Evolutionary conservation across 2,113 vertebrate genomes (phyloP), one percentile per base, ranked within the genome.

Genomic region (Passer domesticus): DNA sequence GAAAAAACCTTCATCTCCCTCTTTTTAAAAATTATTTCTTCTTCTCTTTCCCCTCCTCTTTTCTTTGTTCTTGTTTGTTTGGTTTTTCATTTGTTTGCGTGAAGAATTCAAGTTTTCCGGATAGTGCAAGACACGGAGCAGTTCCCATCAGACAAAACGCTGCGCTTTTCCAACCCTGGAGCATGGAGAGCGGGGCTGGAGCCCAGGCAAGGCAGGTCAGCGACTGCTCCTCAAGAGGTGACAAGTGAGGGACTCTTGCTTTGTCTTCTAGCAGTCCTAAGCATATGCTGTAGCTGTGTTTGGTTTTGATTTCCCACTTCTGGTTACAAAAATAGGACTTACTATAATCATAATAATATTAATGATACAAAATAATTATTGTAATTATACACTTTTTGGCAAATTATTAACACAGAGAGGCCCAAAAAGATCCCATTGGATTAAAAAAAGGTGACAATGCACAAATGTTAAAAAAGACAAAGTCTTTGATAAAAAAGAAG

Each of bases 41-140:
- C 24, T 22, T 11, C 4, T 14, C 41, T 7, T 16, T 17, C 23
- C 4, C 13, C 19, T 1, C 15, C 18, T 9, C 8, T 14, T 18
- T 28, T 28, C 7, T 23, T 37, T 43, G 6, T 10, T 49, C 5
- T 21, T 24, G 5, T 11, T 28, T 27, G 5, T 6, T 10, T 7
- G 2, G 4, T 9, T 12, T 3, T 33, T 73, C 35, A 9, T 55
- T 12, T 55, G 53, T 25, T 27, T 27, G 27, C 20, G 19, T 39
- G 79, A 90, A 87, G 59, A 91, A 88, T 97, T 97, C 94, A 97
- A 95, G 95, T 96, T 96, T 97, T 92, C 70, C 79, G 53, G 90
- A 91, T 55, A 97, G 96, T 96, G 96, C 94, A 95, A 98, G 91
- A 84, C 58, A 55, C 83, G 52, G 49, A 44, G 58, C 79, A 31